phyloP scores from a whole-genome alignment of 1,140 invertebrate species.

The Dendrolimus kikuchii region DNA sequence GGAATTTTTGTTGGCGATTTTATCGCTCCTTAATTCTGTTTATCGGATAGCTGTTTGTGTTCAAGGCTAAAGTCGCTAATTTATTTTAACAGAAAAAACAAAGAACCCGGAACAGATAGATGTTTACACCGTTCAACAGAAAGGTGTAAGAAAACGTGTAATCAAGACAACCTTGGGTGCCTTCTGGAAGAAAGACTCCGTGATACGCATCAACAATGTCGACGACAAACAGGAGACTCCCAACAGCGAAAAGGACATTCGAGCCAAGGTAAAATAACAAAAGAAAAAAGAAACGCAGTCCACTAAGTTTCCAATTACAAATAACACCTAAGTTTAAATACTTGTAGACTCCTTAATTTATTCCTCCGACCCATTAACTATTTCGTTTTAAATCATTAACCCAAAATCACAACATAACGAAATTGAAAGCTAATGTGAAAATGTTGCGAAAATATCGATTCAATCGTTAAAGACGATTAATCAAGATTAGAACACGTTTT shows the following conservation, averaged over 20 bases:
- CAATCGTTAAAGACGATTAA: no score
- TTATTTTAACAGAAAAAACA: slow-evolving; percentile 75
- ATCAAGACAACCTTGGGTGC: slow-evolving; percentile 74
- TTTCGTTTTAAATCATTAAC: neutral
- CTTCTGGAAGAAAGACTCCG: slow-evolving; percentile 77
- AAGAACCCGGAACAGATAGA: slow-evolving; percentile 79
- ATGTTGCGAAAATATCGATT: neutral
- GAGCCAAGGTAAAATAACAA: slow-evolving; percentile 72
- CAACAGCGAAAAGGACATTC: slow-evolving; percentile 77
- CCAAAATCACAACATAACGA: neutral
- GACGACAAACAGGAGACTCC: slow-evolving; percentile 77
- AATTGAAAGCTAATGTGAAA: neutral
- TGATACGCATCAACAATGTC: slow-evolving; percentile 80
- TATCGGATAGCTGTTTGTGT: no score
- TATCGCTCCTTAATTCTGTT: no score
- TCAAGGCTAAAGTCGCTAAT: neutral
- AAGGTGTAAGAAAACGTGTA: slow-evolving; percentile 75
- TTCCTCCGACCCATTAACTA: no score
- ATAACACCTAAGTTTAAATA: slow-evolving; percentile 4
- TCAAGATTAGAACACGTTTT: no score
- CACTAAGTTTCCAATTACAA: slow-evolving; percentile 56
- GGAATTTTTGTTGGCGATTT: no score
- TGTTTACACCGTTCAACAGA: slow-evolving; percentile 76
- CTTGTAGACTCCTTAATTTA: slow-evolving; percentile 5
- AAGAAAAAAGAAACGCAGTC: slow-evolving; percentile 14